Percentiles rank a stretch among this genome's conserved stretches.
Evolutionary conservation across 92 coral and sea anemone species (phyloP).

Genomic region (Porites cylindrica): DNA sequence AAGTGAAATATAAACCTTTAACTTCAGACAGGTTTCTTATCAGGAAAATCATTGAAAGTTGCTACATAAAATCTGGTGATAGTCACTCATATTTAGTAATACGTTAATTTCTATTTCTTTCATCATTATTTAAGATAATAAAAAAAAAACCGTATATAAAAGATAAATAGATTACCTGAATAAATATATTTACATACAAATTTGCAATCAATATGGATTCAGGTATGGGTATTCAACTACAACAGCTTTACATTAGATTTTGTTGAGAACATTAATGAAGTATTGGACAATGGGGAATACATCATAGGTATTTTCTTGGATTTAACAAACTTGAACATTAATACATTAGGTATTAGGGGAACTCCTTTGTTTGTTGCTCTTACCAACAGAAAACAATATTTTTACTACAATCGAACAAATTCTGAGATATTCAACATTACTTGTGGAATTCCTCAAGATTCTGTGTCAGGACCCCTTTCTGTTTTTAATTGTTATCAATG

Average conservation of each 20-base stretch:
- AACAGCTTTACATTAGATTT: neutral
- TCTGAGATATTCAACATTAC: neutral
- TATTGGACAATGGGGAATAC: no score
- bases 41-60: neutral
- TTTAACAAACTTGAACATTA: neutral
- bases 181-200: neutral
- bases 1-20: neutral
- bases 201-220: neutral
- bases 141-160: neutral
- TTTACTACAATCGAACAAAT: no score
- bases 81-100: neutral
- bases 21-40: neutral
- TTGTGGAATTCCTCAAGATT: neutral
- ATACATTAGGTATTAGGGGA: neutral
- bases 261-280: neutral
- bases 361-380: neutral
- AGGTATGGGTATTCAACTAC: neutral
- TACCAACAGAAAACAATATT: neutral
- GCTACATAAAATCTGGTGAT: neutral
- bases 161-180: neutral
- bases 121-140: neutral
- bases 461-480: neutral
- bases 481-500: neutral
- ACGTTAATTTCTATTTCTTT: neutral
- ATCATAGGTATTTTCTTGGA: no score